Evolutionary conservation across 2,797 vertebrate genomes (phyloP).

Genomic region (Enteromius thamalakanensis): DNA sequence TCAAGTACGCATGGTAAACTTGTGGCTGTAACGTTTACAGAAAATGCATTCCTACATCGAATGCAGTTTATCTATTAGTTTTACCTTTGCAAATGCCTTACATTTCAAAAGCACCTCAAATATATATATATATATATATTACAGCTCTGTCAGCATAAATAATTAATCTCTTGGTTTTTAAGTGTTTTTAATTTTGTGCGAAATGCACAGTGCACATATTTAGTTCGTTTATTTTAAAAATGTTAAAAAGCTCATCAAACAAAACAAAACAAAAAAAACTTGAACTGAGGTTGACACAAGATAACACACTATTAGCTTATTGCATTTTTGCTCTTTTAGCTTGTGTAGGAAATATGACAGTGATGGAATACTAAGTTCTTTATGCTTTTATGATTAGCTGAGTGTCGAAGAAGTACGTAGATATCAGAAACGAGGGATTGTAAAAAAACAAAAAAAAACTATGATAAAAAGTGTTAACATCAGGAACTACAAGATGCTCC

Average conservation of each 20-base stretch:
- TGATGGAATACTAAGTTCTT: conserved; percentile 49
- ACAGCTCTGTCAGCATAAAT: conserved; percentile 36
- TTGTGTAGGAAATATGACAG: conserved; percentile 42
- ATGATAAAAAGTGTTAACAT: conserved; percentile 21
- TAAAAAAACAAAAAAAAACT: neutral
- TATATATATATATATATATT: conserved; percentile 26
- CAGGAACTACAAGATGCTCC: neutral
- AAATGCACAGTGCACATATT: neutral
- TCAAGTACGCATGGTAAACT: conserved; percentile 41
- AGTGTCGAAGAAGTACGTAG: conserved; percentile 8
- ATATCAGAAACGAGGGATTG: conserved; percentile 45
- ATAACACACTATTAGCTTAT: conserved; percentile 37
- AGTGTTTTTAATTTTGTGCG: conserved; percentile 30
- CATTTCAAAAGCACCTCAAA: conserved; percentile 67
- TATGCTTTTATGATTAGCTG: conserved; percentile 46
- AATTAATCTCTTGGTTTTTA: conserved; percentile 20
- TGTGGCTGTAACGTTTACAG: conserved; percentile 82
- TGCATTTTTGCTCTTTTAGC: conserved; percentile 48
- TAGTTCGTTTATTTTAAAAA: conserved; percentile 28
- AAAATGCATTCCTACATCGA: conserved; percentile 79
- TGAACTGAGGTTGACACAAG: conserved; percentile 27
- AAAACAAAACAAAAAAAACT: conserved; percentile 12
- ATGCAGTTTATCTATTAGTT: conserved; percentile 64
- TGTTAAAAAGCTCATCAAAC: conserved; percentile 1
- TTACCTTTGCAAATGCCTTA: conserved; percentile 77